phyloP scores from a whole-genome alignment of 2,888 invertebrate genomes.

The Lithophane semibrunnea region DNA sequence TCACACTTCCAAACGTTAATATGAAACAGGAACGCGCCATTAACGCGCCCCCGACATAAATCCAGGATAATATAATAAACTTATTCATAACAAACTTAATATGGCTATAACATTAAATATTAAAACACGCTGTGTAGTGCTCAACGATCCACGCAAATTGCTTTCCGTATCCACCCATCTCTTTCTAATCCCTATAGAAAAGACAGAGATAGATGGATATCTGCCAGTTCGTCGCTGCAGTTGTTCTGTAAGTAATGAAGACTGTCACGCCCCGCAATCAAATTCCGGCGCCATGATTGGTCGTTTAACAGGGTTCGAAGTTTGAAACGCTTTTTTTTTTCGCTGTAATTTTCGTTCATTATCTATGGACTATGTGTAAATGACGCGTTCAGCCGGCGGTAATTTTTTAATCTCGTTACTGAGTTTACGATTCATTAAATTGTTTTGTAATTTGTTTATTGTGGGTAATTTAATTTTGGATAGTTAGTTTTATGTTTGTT shows the following conservation, averaged over 20 bases:
- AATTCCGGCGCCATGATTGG: slow-evolving; percentile 81
- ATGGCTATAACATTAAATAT: slow-evolving; percentile 87
- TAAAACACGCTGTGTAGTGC: slow-evolving; percentile 85
- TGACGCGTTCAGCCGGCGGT: slow-evolving; percentile 70
- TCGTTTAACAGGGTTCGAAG: slow-evolving; percentile 82
- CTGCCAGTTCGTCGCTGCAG: slow-evolving; percentile 52
- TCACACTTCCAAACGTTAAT: slow-evolving; percentile 69
- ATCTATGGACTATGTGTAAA: slow-evolving; percentile 68
- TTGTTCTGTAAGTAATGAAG: slow-evolving; percentile 84
- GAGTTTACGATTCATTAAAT: slow-evolving; percentile 61
- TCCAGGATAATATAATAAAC: slow-evolving; percentile 82
- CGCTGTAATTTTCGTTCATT: slow-evolving; percentile 81
- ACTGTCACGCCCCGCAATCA: slow-evolving; percentile 88
- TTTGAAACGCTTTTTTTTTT: slow-evolving; percentile 82
- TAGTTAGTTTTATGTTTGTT: slow-evolving; percentile 11
- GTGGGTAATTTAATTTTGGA: slow-evolving; percentile 53
- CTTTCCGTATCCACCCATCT: slow-evolving; percentile 66
- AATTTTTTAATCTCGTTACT: slow-evolving; percentile 69
- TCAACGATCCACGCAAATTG: slow-evolving; percentile 78
- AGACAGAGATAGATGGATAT: slow-evolving; percentile 71
- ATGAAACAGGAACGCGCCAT: slow-evolving; percentile 76
- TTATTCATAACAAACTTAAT: slow-evolving; percentile 87
- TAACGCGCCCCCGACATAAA: slow-evolving; percentile 83
- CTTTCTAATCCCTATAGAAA: slow-evolving; percentile 57
- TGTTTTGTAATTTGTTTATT: slow-evolving; percentile 53